Evolutionary conservation across 2,888 invertebrate genomes (phyloP), one percentile per base, ranked within the genome.

Genomic region (Peribatodes rhomboidaria): DNA sequence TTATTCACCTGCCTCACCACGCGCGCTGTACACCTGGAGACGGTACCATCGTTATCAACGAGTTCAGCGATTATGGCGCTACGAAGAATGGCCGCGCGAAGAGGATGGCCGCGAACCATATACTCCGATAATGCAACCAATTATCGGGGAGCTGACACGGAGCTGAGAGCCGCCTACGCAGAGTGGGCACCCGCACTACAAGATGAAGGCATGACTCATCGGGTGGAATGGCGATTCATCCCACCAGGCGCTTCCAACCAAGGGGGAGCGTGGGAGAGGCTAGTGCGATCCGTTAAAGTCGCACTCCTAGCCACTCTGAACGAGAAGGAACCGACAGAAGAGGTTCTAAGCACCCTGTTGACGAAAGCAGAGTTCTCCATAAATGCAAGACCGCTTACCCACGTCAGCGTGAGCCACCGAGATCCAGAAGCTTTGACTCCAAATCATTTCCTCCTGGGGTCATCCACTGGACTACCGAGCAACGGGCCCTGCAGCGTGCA

Each of bases 401-500:
- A 39, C 39, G 39, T 39, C 39, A 39, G 39, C 39, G 39, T 39
- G n/a, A 6, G n/a, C 39, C 39, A 13, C n/a, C 10, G 10, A 2
- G 39, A 39, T 11, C 39, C 39, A 39, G 39, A 39, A n/a, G 39
- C 39, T 1, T n/a, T 39, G 6, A 39, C 39, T 2, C 39, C 39
- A 13, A 39, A 39, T 6, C n/a, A 39, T 39, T 39, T 39, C 10
- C 39, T 39, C 6, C n/a, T 39, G 39, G 39, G 39, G n/a, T 39
- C 39, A 47, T 22, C 47, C 47, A n/a, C 11, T 8, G 47, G 47
- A 4, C 47, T 47, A n/a, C 47, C 47, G 1, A n/a, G 13, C 27
- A 47, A 11, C 1, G 47, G 47, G 2, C 47, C 47, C 8, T 47
- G 47, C 47, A 47, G 47, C n/a, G 47, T 13, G 47, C 27, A 13